Evolutionary conservation across 2,113 vertebrate genomes (phyloP), one percentile per base, ranked within the genome.

Genomic region (Aegotheles bennettii): DNA sequence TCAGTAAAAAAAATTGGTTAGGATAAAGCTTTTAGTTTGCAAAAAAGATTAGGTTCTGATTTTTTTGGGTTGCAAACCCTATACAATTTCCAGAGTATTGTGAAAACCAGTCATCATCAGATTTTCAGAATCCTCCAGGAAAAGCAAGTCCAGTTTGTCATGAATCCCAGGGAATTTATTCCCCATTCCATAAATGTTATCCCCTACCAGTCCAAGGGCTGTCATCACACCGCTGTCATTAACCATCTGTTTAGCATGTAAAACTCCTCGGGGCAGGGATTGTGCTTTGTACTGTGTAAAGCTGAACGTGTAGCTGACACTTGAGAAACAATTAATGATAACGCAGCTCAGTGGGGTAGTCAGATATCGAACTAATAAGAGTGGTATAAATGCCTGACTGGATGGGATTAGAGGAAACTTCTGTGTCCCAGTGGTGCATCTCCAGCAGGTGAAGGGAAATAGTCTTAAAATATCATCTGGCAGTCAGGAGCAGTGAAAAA

Each of bases 241-340:
- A 96, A 84, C 90, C 86, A 92, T 96, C 94, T 96, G 94, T 90
- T 96, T 90, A 94, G 90, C 88, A 91, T 95, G 93, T 93, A 89
- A 89, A 96, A 88, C 79, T 96, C 93, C 91, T 90, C 45, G 3
- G 91, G 90, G 90, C 95, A 95, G 81, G 69, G 89, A 92, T 97
- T 89, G 81, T 92, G 88, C 92, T 94, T 92, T 95, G 79, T 95
- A 56, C 91, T 90, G 43, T 67, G 84, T 42, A 78, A 90, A 95
- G 91, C 88, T 75, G 85, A 95, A 89, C 87, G 84, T 54, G 74
- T 84, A 93, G 90, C 92, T 96, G 94, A 95, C 92, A 94, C 96
- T 96, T 97, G 93, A 96, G 93, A 92, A 96, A 97, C 95, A 89
- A 96, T 97, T 95, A 97, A 95, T 95, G 94, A 89, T 94, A 95